Percentiles rank a stretch among this genome's conserved stretches.
Conservation (phyloP, 2,888 invertebrate species). For the Allophyes oxyacanthae region DNA sequence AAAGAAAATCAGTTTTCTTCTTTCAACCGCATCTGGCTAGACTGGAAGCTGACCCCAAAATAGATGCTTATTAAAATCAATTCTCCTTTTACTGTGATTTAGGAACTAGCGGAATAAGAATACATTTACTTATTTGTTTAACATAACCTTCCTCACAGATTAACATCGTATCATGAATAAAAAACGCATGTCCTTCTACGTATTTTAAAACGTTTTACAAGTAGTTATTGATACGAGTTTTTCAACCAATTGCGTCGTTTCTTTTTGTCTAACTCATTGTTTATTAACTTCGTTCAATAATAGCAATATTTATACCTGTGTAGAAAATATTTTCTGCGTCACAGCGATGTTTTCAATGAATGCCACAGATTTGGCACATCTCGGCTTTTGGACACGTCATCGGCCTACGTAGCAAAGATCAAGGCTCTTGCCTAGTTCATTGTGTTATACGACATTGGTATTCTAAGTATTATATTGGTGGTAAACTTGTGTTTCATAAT, state of each 20-base stretch:
- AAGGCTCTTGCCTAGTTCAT: constrained; percentile 53
- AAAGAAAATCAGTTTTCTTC: too few species aligned
- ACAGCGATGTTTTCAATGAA: constrained; percentile 23
- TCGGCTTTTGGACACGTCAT: constrained; percentile 43
- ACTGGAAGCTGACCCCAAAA: too few species aligned
- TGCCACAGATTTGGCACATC: constrained; percentile 63
- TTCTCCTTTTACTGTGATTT: too few species aligned
- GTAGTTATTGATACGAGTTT: constrained; percentile 1
- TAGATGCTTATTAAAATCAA: too few species aligned
- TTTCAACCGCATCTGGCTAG: too few species aligned
- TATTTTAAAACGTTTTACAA: constrained; percentile 2
- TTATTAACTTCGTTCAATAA: constrained; percentile 33
- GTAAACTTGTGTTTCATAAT: too few species aligned
- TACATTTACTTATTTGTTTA: too few species aligned
- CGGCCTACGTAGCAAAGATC: constrained; percentile 54
- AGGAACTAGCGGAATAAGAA: too few species aligned
- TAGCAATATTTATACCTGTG: constrained; percentile 10
- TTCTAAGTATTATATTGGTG: constrained; percentile 2
- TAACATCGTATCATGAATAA: not conserved
- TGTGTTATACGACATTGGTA: constrained; percentile 33
- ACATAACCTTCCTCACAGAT: too few species aligned
- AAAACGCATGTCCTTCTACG: not conserved
- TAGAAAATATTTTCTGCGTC: constrained; percentile 15
- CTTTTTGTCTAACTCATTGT: constrained; percentile 10
- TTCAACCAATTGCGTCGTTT: not conserved